Evolutionary conservation across 2,888 invertebrate genomes (phyloP).

Genomic region (Creontiades dilutus): DNA sequence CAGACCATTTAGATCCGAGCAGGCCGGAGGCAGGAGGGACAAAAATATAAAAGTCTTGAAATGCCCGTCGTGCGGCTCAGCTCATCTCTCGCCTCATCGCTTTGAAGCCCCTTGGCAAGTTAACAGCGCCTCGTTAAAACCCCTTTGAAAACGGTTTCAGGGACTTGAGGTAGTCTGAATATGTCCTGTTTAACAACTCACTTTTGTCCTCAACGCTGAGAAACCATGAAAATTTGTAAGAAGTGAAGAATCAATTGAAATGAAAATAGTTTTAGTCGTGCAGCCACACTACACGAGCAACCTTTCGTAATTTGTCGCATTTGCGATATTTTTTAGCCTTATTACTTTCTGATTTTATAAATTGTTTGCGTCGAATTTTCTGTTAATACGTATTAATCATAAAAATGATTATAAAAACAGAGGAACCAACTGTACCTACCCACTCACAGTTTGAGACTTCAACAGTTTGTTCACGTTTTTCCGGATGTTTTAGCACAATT

Average conservation of each 20-base stretch:
- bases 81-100: conserved; percentile 8
- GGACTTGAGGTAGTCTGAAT: conserved; percentile 29
- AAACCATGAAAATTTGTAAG: neutral
- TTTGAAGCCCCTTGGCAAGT: neutral
- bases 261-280: no score
- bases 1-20: conserved; percentile 56
- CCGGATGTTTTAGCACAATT: no score
- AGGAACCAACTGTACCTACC: no score
- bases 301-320: no score
- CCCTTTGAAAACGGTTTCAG: conserved; percentile 13
- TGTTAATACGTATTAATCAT: no score
- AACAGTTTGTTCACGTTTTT: no score
- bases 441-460: no score
- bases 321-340: no score
- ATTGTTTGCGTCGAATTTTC: no score
- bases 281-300: no score
- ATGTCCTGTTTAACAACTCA: conserved; percentile 32
- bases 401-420: no score
- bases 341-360: no score
- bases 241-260: neutral
- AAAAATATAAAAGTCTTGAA: conserved; percentile 58
- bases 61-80: conserved; percentile 48
- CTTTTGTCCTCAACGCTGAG: neutral
- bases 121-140: conserved; percentile 53
- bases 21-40: conserved; percentile 51